Evolutionary conservation across 2,888 invertebrate species (phyloP).

Genomic region (Chymomyza caudatula): DNA sequence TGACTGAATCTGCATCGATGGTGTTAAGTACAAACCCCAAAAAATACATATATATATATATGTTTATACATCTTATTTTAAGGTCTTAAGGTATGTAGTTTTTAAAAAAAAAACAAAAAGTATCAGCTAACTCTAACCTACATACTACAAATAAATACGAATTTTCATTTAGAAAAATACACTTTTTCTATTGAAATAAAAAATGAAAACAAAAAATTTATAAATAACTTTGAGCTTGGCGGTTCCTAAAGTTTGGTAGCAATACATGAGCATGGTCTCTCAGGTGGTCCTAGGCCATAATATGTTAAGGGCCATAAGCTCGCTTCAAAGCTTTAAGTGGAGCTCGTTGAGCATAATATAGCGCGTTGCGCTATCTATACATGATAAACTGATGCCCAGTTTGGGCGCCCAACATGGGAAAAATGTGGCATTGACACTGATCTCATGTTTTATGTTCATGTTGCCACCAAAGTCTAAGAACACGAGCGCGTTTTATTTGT

Average conservation of each 20-base stretch:
- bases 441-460: slow-evolving; percentile 35
- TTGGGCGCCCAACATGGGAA: background rate
- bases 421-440: slow-evolving; percentile 14
- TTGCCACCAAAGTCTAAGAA: slow-evolving; percentile 69
- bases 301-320: background rate
- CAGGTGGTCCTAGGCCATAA: background rate
- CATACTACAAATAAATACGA: slow-evolving; percentile 47
- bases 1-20: slow-evolving; percentile 35
- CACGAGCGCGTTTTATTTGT: slow-evolving; percentile 66
- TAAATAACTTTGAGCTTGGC: slow-evolving; percentile 60
- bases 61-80: background rate
- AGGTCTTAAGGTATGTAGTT: slow-evolving; percentile 58
- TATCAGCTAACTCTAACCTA: slow-evolving; percentile 1
- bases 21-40: slow-evolving; percentile 51
- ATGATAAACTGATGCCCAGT: background rate
- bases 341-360: too few species aligned
- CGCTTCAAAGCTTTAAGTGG: background rate
- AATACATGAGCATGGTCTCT: slow-evolving; percentile 3
- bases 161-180: slow-evolving; percentile 60
- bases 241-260: slow-evolving; percentile 73
- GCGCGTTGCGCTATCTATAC: background rate
- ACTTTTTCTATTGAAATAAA: slow-evolving; percentile 67
- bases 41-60: slow-evolving; percentile 10
- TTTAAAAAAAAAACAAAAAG: slow-evolving; percentile 10
- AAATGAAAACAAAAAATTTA: slow-evolving; percentile 40